Evolutionary conservation across 2,797 vertebrate genomes (phyloP), one percentile per base, ranked within the genome.

Genomic region (Sciurus carolinensis): DNA sequence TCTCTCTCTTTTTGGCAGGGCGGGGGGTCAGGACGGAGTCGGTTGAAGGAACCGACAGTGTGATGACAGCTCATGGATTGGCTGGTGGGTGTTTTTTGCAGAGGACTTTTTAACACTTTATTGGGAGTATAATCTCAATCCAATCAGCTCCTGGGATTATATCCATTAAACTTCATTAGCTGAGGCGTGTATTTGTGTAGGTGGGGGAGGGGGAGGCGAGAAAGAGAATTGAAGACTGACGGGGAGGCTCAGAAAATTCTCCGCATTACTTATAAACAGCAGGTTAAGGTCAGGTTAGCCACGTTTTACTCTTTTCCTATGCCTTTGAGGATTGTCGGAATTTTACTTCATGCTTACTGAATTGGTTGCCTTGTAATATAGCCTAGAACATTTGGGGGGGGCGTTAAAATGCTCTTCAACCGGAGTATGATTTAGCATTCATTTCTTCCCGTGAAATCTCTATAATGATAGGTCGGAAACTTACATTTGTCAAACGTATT

Each of bases 231-330:
- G 73, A 67, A 75, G 73, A 72, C 90, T 59, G 92, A 14, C 39
- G 44, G 75, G 88, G 75, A 82, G 64, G 79, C 91, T 95, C 80
- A 67, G 96, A 97, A 98, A 98, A 97, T 98, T 97, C 97, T 95
- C 95, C 90, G 47, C 97, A 87, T 97, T 98, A 95, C 97, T 97
- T 97, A 91, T 85, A 92, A 97, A 96, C 95, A 97, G 94, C 96
- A 52, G 85, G 96, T 79, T 93, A 97, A 97, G 98, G 94, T 97
- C 97, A 87, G 89, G 92, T 97, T 94, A 77, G 92, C 97, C 95
- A 64, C 85, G 86, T 95, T 91, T 97, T 92, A 15, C 71, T 50
- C 79, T 93, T 96, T 39, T 26, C 87, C 62, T 82, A 5, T 42
- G 83, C 76, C 93, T 87, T 91, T 75, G 88, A 93, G 87, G 52